phyloP scores from a whole-genome alignment of 1,140 invertebrate species.

The Drosophila novamexicana region DNA sequence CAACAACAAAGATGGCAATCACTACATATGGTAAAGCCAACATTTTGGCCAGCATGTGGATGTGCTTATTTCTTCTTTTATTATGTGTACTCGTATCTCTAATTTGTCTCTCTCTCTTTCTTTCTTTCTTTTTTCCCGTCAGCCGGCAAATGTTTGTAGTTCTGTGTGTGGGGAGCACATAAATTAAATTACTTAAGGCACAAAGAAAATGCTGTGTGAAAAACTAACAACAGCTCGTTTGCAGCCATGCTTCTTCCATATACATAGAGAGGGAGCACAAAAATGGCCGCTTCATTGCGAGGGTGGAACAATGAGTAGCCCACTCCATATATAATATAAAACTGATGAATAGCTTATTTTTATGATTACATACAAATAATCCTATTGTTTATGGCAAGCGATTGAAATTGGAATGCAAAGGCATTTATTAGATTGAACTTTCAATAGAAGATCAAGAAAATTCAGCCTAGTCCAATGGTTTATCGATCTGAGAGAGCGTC shows the following conservation, averaged over 20 bases:
- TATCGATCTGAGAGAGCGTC: too few species aligned
- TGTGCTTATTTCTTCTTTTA: slow-evolving; percentile 21
- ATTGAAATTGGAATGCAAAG: too few species aligned
- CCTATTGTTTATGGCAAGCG: too few species aligned
- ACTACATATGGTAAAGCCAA: slow-evolving; percentile 1
- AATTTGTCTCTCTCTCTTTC: slow-evolving; percentile 1
- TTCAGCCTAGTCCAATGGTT: too few species aligned
- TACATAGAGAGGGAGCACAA: background rate
- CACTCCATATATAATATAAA: background rate
- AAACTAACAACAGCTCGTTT: slow-evolving; percentile 63
- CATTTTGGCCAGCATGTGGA: slow-evolving; percentile 26
- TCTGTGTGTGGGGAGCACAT: slow-evolving; percentile 31
- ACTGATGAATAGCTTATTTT: too few species aligned
- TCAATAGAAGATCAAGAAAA: too few species aligned
- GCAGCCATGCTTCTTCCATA: slow-evolving; percentile 50
- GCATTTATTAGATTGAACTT: too few species aligned
- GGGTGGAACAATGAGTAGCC: background rate
- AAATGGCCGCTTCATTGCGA: background rate
- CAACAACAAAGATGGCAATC: slow-evolving; percentile 10
- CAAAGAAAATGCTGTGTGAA: slow-evolving; percentile 44
- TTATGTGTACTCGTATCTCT: slow-evolving; percentile 33
- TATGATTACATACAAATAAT: too few species aligned
- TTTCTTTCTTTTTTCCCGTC: background rate
- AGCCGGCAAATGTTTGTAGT: too few species aligned
- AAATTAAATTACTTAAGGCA: slow-evolving; percentile 74